phyloP scores from a whole-genome alignment of 2,113 vertebrate species.

The Ceyx margarethae region DNA sequence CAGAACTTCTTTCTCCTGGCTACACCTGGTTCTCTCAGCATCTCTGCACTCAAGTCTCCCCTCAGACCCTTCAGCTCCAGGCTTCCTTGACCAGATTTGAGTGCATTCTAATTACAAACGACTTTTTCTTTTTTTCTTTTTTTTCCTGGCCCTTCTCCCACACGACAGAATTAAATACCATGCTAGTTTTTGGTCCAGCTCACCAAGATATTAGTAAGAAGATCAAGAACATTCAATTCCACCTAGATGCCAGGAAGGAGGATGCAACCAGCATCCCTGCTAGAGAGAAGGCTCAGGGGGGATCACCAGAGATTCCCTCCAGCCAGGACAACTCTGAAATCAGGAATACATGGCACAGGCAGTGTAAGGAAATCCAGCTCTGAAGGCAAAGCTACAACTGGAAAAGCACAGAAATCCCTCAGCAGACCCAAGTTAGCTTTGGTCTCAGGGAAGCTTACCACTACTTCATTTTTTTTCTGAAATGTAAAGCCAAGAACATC shows the following conservation, averaged over 20 bases:
- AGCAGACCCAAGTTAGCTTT: neutral
- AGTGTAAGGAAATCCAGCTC: neutral
- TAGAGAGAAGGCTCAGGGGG: neutral
- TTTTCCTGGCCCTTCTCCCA: neutral
- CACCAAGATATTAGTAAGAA: neutral
- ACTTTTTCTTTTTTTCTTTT: neutral
- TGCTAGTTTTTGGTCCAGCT: neutral
- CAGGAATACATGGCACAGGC: neutral
- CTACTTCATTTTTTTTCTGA: neutral
- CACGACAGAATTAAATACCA: neutral
- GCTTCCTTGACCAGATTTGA: neutral
- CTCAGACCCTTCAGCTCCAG: neutral
- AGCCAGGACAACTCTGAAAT: neutral
- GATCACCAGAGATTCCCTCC: neutral
- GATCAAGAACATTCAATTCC: neutral
- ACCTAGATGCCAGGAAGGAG: neutral
- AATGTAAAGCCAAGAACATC: neutral
- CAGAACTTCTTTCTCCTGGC: neutral
- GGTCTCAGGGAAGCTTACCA: neutral
- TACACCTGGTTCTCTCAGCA: too few relatives aligned
- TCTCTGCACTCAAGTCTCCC: accelerated
- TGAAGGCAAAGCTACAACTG: neutral
- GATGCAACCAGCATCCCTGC: neutral
- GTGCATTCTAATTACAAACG: neutral
- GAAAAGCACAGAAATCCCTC: neutral